These are phyloP conservation scores for Ectropis grisescens DNA, from an alignment of 1,140 invertebrate genomes.

Conservation along the genomic window DNA sequence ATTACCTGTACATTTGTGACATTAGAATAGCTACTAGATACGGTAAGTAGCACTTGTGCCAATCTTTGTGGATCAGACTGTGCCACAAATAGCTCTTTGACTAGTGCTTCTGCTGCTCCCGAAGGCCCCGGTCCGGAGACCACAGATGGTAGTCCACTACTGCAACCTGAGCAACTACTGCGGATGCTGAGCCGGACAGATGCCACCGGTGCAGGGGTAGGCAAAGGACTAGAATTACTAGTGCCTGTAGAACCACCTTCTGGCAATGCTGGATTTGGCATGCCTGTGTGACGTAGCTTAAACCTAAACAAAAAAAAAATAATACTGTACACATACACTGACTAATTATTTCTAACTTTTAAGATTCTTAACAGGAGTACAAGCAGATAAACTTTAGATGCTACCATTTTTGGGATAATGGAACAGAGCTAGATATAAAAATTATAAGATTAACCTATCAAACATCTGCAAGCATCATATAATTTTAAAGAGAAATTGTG, in stretches of 20 bases:
- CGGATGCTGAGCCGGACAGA: conserved; percentile 39
- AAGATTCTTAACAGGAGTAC: too few relatives aligned
- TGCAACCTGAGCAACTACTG: conserved; percentile 45
- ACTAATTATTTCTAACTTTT: too few relatives aligned
- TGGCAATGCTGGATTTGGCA: conserved; percentile 54
- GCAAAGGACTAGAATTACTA: conserved; percentile 53
- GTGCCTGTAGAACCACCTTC: conserved; percentile 61
- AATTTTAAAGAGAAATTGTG: too few relatives aligned
- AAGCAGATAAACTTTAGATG: too few relatives aligned
- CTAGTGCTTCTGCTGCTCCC: conserved; percentile 42
- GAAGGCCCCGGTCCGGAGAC: conserved; percentile 39
- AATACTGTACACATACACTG: too few relatives aligned
- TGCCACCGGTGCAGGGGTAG: conserved; percentile 29
- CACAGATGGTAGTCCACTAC: conserved; percentile 29
- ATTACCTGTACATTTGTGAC: conserved; percentile 53
- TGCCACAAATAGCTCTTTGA: conserved; percentile 39
- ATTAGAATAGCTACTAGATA: conserved; percentile 52
- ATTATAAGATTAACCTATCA: too few relatives aligned
- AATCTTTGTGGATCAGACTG: conserved; percentile 49
- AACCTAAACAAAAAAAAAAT: conserved; percentile 31
- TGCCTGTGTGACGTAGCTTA: conserved; percentile 48
- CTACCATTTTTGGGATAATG: too few relatives aligned
- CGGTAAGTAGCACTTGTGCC: conserved; percentile 43
- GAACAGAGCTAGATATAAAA: too few relatives aligned
- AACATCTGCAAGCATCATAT: too few relatives aligned